Conservation (phyloP, 2,888 invertebrate species). For the Malthinus seriepunctatus region DNA sequence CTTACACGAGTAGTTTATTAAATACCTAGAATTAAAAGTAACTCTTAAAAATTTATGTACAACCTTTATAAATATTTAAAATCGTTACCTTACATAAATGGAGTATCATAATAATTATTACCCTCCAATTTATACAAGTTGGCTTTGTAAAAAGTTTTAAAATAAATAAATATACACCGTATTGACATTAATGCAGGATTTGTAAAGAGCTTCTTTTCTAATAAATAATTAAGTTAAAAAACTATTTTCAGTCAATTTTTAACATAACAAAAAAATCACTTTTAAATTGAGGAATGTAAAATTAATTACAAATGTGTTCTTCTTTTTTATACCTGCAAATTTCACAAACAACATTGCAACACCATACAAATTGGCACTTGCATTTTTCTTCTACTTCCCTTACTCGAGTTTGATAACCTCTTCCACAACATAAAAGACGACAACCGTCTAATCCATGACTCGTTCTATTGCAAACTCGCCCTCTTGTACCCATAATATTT, state of each 20-base stretch:
- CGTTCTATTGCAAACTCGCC: constrained; percentile 81
- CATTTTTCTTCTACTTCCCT: constrained; percentile 85
- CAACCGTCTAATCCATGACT: constrained; percentile 87
- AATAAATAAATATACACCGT: constrained; percentile 21
- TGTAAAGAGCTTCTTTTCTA: background rate
- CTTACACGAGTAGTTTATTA: constrained; percentile 16
- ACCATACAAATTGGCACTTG: constrained; percentile 89
- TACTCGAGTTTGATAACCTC: constrained; percentile 84
- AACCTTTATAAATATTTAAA: constrained; percentile 40
- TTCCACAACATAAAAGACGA: constrained; percentile 82
- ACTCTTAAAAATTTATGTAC: constrained; percentile 42
- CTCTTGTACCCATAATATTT: constrained; percentile 81
- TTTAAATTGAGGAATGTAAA: constrained; percentile 14
- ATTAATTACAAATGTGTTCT: constrained; percentile 84
- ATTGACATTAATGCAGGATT: background rate
- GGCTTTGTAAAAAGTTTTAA: constrained; percentile 1
- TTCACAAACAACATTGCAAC: constrained; percentile 86
- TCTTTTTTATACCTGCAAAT: constrained; percentile 78
- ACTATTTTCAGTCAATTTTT: background rate
- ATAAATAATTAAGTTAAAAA: background rate
- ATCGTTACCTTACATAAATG: background rate
- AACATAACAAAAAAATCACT: constrained; percentile 16
- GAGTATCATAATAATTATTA: background rate
- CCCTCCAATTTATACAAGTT: constrained; percentile 1
- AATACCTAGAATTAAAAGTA: constrained; percentile 18